Percentiles rank a stretch among this genome's conserved stretches.
phyloP scores from a whole-genome alignment of 2,113 vertebrate species.

The Rattus norvegicus region GRCr8 NC_086024.1:127179001-127179500 shows the following conservation, averaged over 20 bases:
- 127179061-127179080: slow-evolving; percentile 96
- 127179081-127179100: slow-evolving; percentile 94
- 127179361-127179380: slow-evolving; percentile 56
- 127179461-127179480: slow-evolving; percentile 6
- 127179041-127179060: slow-evolving; percentile 95
- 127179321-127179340: slow-evolving; percentile 68
- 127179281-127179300: slow-evolving; percentile 74
- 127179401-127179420: not conserved
- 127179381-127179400: not conserved
- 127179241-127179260: slow-evolving; percentile 73
- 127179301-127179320: slow-evolving; percentile 80
- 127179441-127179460: not conserved
- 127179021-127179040: slow-evolving; percentile 58
- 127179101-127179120: slow-evolving; percentile 94
- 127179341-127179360: slow-evolving; percentile 75
- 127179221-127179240: slow-evolving; percentile 62
- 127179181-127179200: slow-evolving; percentile 89
- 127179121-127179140: slow-evolving; percentile 97
- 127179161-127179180: slow-evolving; percentile 99
- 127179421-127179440: not conserved
- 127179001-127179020: slow-evolving; percentile 20
- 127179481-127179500: not conserved
- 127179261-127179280: slow-evolving; percentile 77
- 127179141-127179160: slow-evolving; percentile 99
- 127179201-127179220: slow-evolving; percentile 3